Evolutionary conservation across 2,797 vertebrate genomes (phyloP), one percentile per base, ranked within the genome.

Genomic region (Enteromius thamalakanensis): DNA sequence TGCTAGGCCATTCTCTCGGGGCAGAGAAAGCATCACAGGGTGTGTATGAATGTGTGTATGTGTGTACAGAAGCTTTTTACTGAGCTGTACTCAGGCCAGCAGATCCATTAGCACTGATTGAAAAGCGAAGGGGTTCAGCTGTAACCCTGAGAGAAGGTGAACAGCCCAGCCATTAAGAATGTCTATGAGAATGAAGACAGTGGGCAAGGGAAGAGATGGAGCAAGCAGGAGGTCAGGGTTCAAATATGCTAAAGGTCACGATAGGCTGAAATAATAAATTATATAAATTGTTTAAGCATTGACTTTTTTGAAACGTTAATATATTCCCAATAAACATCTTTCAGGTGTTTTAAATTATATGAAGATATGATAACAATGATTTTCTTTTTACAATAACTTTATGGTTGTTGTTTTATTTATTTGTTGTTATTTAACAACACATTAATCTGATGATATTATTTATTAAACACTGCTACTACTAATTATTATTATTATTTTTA

Each of bases 31-130:
- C 3, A 2, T 76, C 7, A 76, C 17, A n/a, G 72, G 58, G 64
- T 85, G 70, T 65, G 69, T 84, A 64, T 83, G 49, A 49, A 40
- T 67, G 72, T 72, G 69, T 68, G 55, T 84, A 49, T 80, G 71
- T 79, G 87, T 78, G 87, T 88, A 68, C 40, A 37, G 47, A 76
- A 68, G 82, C 65, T 76, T 88, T 85, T 91, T 84, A 85, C 80
- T 58, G 12, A 72, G 76, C 87, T 93, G 94, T 92, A 87, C 87
- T 86, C 64, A 90, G 92, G 94, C 94, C 94, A 95, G 88, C 90
- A 88, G 90, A 92, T 94, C 93, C 94, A 95, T 95, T 95, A 95
- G 91, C 80, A 90, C 90, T 93, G 93, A 95, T 95, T 95, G 91
- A 94, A 87, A 90, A 92, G 89, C 83, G 90, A 90, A 90, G 88